Percentiles rank a stretch among this genome's conserved stretches.
Conservation (phyloP, 2,113 vertebrate genomes). For the Saccopteryx leptura region DNA sequence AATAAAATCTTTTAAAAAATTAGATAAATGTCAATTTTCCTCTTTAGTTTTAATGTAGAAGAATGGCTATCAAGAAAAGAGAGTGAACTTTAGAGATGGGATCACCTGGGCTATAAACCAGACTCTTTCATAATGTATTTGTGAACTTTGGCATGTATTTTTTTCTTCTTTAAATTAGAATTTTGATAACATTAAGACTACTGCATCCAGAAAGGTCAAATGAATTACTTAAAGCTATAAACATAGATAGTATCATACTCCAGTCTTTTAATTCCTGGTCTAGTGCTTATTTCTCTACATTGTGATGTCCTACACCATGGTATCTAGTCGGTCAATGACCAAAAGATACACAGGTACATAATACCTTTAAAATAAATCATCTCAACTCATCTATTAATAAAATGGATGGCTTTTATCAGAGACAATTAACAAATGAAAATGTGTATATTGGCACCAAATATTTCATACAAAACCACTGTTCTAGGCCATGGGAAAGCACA, state of each 20-base stretch:
- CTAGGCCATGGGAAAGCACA: neutral
- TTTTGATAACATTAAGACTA: neutral
- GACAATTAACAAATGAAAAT: neutral
- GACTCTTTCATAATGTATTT: neutral
- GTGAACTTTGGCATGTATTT: neutral
- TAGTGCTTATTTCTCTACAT: neutral
- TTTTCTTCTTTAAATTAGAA: neutral
- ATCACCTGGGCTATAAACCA: neutral
- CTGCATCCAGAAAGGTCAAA: neutral
- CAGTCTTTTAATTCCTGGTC: neutral
- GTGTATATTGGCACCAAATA: neutral
- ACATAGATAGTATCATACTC: neutral
- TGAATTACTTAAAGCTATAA: neutral
- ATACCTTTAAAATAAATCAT: neutral
- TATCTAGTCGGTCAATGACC: neutral
- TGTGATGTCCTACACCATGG: neutral
- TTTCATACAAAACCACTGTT: neutral
- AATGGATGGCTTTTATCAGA: neutral
- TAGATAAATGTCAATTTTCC: neutral
- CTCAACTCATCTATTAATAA: neutral
- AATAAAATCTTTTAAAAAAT: neutral
- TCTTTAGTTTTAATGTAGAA: neutral
- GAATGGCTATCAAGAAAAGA: neutral
- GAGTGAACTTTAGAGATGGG: neutral
- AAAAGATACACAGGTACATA: neutral